Evolutionary conservation across 2,888 invertebrate genomes (phyloP), one percentile per base, ranked within the genome.

Genomic region (Scrobipalpa atriplicella): DNA sequence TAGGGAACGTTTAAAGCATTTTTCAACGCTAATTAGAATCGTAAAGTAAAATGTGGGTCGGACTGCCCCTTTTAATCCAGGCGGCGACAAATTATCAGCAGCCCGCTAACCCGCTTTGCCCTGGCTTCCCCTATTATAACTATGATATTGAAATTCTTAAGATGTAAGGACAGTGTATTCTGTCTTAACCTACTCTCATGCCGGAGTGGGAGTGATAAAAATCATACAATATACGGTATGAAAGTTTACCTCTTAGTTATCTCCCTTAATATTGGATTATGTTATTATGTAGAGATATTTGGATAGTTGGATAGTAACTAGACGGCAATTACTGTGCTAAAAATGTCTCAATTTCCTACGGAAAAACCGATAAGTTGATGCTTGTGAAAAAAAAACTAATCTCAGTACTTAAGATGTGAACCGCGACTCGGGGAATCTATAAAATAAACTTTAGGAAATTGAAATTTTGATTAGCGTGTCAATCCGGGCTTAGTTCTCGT

Each of bases 1-100:
- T 47, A 16, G 29, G 39, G 39, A 51, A 65, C 47, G 65, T 60
- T 61, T 60, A 52, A 66, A 38, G 54, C 62, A 65, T 62, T 66
- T 66, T 62, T 66, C 66, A 62, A 8, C 61, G 39, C 66, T 66
- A 66, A 66, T 66, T 66, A 66, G 52, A 62, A 60, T 41, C 66
- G 62, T 66, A 62, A 66, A 66, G 66, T 61, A 60, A 51, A 66
- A 66, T 66, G 54, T 62, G 38, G 66, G 66, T 62, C 62, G 47
- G 43, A 43, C 47, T 41, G 39, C 19, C 62, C 66, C 66, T 61
- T 66, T 66, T 66, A 62, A 66, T 66, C 65, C 52, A 38, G 10
- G 56, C 39, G 19, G 47, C 51, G 65, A 66, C 65, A 66, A 66
- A 66, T 66, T 66, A 39, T 51, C 21, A 38, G 21, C 8, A n/a